Base-by-base conservation (phyloP, 2,113 vertebrate genomes). In the Phrynocephalus versicolor region DNA sequence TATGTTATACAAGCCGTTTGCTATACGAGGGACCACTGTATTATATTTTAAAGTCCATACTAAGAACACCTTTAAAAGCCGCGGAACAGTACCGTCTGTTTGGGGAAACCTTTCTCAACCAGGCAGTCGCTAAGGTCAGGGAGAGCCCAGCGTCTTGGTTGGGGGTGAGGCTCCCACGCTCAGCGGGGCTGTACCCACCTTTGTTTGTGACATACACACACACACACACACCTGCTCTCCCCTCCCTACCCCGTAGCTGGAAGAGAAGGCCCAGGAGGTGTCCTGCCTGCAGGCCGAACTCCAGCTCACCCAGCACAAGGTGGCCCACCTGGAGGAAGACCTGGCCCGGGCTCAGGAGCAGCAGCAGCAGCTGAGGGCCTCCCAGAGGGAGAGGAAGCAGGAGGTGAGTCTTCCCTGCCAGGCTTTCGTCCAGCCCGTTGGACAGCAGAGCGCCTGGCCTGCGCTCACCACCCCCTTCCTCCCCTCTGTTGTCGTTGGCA, bases 211-310 rank as follows among this genome's bases (percentile, higher is more conserved):
- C n/a, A n/a, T n/a, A n/a, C n/a, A n/a, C n/a, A 12, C 21, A 27
- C 23, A 27, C 23, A 65, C 7, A 65, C 62, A 65, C 58, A 65
- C 62, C 9, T 13, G 16, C 57, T 58, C 10, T 10, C 3, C n/a
- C 79, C 78, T 92, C 86, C 84, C 13, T 45, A 69, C 3, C 51
- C 5, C 35, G 7, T 90, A 95, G 88, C 89, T 96, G 77, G 76
- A 83, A 51, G 75, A 92, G 27, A 88, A 81, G 21, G 92, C 87
- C 62, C 72, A 89, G 12, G 96, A 97, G 70, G 55, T 64, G 55
- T 91, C 94, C 39, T 64, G 5, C 21, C 88, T 97, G 81, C 93
- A 91, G 37, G 91, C 84, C 39, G 91, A 88, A 89, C 84, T 96
- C 84, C 76, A 83, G 70, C 90, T 91, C 76, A 69, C 90, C 30